phyloP scores from a whole-genome alignment of 2,797 vertebrate species.

The Cercopithecus hamlyni region DNA sequence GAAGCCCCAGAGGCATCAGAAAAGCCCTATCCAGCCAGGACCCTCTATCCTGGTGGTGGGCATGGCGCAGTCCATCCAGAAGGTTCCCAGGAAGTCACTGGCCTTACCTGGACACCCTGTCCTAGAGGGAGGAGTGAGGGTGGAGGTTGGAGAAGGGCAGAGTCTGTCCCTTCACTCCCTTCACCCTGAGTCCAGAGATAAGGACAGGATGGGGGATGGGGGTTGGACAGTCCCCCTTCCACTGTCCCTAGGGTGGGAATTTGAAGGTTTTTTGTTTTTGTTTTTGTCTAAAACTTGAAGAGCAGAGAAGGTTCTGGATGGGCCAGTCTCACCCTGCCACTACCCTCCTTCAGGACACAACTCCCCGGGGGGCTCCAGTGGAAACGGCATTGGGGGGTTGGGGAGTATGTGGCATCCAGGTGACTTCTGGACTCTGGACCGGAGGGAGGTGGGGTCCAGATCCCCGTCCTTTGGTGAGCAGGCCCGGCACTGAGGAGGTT shows the following conservation, averaged over 20 bases:
- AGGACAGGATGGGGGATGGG: not conserved
- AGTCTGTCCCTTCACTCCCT: not conserved
- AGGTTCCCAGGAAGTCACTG: not conserved
- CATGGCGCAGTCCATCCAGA: not conserved
- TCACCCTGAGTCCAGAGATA: not conserved
- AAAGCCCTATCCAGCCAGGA: not conserved
- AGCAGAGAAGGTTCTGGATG: not conserved
- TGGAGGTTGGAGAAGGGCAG: not conserved
- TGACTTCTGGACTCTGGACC: not conserved
- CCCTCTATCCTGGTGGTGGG: not conserved
- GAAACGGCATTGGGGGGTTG: not conserved
- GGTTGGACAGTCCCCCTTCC: not conserved
- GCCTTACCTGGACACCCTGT: not conserved
- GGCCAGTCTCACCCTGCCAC: not conserved
- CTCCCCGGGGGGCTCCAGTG: not conserved
- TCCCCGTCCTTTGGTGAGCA: not conserved
- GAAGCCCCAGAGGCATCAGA: not conserved
- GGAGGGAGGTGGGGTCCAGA: not conserved
- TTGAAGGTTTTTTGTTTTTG: not conserved
- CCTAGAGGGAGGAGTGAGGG: no score
- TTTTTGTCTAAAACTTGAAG: not conserved
- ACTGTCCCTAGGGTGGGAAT: not conserved
- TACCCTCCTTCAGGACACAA: not conserved
- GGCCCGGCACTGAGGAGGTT: not conserved
- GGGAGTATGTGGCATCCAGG: accelerated